These are phyloP conservation scores for Scylla paramamosain DNA, from an alignment of 1,140 invertebrate species.

Conservation along the genomic window DNA sequence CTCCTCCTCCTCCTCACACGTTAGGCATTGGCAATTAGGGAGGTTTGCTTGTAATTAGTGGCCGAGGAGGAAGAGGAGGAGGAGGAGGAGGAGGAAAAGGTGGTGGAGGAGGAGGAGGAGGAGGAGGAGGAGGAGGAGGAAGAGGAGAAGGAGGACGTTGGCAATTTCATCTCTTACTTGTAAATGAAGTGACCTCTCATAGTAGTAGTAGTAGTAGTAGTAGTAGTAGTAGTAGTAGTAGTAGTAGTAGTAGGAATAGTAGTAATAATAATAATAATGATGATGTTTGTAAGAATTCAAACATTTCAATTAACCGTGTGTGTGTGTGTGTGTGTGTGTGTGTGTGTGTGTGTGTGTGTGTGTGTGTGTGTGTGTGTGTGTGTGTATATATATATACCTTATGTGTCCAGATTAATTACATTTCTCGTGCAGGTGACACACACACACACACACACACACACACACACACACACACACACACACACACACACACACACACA, in stretches of 20 bases:
- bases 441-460: neutral
- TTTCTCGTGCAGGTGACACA: neutral
- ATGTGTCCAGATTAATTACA: neutral
- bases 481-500: too few species aligned
- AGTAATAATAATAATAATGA: too few species aligned
- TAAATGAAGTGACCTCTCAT: neutral
- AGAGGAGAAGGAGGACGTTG: too few species aligned
- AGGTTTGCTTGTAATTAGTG: too few species aligned
- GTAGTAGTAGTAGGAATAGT: too few species aligned
- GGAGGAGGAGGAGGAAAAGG: too few species aligned
- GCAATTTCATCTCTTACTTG: too few species aligned
- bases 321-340: neutral
- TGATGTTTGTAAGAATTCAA: too few species aligned
- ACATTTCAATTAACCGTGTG: neutral
- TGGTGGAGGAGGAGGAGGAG: too few species aligned
- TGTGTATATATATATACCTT: neutral
- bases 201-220: constrained; percentile 78
- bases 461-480: neutral
- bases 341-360: neutral
- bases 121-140: too few species aligned
- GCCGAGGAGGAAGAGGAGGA: too few species aligned
- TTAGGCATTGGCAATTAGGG: too few species aligned
- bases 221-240: constrained; percentile 77
- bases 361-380: neutral
- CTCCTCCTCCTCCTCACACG: neutral